Percentiles rank a stretch among this genome's conserved stretches.
Conservation (phyloP, 2,888 invertebrate genomes). For the Scaptomyza caliginosa region DNA sequence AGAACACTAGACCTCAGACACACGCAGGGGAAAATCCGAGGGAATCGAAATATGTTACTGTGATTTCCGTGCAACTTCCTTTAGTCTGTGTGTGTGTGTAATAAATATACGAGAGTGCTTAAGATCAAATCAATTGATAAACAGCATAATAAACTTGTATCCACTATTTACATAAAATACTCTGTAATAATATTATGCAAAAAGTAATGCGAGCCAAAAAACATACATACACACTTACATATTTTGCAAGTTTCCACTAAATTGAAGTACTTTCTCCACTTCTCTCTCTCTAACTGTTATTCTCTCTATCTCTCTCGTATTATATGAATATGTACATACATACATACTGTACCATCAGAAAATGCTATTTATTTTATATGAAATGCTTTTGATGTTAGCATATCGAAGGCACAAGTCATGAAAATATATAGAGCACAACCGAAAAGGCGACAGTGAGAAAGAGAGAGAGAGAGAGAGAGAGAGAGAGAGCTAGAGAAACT, state of each 20-base stretch:
- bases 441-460: neutral
- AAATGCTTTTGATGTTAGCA: conserved; percentile 62
- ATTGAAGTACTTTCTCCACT: conserved; percentile 51
- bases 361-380: conserved; percentile 59
- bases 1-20: conserved; percentile 23
- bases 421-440: conserved; percentile 16
- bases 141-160: conserved; percentile 76
- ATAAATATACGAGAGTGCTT: conserved; percentile 77
- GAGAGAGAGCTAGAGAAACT: neutral
- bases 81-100: conserved; percentile 44
- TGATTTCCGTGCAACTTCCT: conserved; percentile 73
- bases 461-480: neutral
- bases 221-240: conserved; percentile 7
- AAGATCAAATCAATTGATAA: conserved; percentile 79
- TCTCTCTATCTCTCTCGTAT: neutral
- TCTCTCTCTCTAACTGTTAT: neutral
- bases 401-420: conserved; percentile 44
- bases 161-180: conserved; percentile 74
- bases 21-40: conserved; percentile 44
- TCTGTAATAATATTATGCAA: conserved; percentile 68
- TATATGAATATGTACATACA: conserved; percentile 13
- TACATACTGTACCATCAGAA: conserved; percentile 52
- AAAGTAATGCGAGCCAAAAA: conserved; percentile 52
- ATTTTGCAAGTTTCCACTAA: conserved; percentile 47
- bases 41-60: conserved; percentile 64